phyloP scores from a whole-genome alignment of 2,888 invertebrate species.

The Agrotis puta region DNA sequence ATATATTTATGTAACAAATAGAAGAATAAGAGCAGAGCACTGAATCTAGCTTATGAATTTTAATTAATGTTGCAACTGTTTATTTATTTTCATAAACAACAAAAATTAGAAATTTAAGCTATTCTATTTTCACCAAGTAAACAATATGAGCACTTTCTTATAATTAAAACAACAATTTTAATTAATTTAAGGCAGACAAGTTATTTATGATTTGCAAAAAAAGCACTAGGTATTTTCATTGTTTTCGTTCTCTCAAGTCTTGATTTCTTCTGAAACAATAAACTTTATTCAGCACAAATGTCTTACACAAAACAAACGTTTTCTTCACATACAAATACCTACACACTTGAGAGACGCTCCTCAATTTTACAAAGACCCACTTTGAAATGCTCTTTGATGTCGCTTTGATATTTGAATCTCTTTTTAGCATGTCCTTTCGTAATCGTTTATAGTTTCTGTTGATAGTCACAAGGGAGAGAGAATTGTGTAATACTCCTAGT shows the following conservation, averaged over 20 bases:
- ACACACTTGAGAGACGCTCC: conserved; percentile 12
- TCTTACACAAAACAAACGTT: conserved; percentile 17
- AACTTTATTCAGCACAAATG: conserved; percentile 24
- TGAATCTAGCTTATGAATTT: neutral
- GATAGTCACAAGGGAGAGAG: conserved; percentile 20
- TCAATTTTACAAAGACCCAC: conserved; percentile 34
- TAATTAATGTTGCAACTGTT: neutral
- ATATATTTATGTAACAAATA: too few species aligned
- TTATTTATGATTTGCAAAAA: neutral
- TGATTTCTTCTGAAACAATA: conserved; percentile 31
- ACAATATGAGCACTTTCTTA: conserved; percentile 30
- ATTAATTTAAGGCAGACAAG: neutral
- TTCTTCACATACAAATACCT: conserved; percentile 16
- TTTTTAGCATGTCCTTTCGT: conserved; percentile 39
- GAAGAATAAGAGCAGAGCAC: neutral
- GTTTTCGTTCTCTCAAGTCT: conserved; percentile 10
- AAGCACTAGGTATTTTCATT: conserved; percentile 3
- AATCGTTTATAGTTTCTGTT: conserved; percentile 53
- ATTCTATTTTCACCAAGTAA: conserved; percentile 25
- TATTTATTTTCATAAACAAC: conserved; percentile 39
- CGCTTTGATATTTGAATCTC: conserved; percentile 75
- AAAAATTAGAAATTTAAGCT: conserved; percentile 7
- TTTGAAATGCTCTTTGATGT: conserved; percentile 47
- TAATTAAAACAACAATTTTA: conserved; percentile 6
- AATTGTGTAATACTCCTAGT: conserved; percentile 16